These are phyloP conservation scores for Melanerpes aurifrons DNA, from an alignment of 2,113 vertebrate genomes.

Conservation along the genomic window DNA sequence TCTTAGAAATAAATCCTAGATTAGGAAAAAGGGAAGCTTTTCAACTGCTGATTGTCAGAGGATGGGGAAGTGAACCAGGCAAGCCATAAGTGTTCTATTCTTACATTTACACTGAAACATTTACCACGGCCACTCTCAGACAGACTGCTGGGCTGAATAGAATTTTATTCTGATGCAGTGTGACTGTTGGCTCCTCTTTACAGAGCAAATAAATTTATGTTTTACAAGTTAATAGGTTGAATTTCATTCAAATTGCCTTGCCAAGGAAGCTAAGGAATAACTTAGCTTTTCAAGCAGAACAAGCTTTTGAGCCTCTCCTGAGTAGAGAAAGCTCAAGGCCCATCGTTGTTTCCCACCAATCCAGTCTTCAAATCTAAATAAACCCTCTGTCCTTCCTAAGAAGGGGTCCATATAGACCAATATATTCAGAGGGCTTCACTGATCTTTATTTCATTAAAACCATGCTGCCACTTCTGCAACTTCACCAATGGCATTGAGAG, in stretches of 20 bases:
- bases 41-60: neutral
- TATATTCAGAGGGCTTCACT: neutral
- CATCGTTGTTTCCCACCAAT: neutral
- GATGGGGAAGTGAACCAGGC: neutral
- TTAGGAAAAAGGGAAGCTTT: neutral
- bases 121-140: neutral
- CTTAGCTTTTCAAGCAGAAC: neutral
- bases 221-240: neutral
- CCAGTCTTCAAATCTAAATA: neutral
- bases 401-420: neutral
- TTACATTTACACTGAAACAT: neutral
- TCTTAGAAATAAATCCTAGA: neutral
- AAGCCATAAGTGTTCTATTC: neutral
- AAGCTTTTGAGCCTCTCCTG: neutral
- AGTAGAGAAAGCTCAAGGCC: neutral
- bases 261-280: neutral
- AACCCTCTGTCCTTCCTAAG: neutral
- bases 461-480: neutral
- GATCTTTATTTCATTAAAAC: neutral
- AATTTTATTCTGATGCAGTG: neutral
- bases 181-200: neutral
- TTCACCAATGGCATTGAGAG: neutral
- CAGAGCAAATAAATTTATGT: neutral
- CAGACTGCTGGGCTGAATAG: neutral
- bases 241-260: neutral